Base-by-base conservation (phyloP, 2,888 invertebrate genomes). In the Cheilosia scutellata region DNA sequence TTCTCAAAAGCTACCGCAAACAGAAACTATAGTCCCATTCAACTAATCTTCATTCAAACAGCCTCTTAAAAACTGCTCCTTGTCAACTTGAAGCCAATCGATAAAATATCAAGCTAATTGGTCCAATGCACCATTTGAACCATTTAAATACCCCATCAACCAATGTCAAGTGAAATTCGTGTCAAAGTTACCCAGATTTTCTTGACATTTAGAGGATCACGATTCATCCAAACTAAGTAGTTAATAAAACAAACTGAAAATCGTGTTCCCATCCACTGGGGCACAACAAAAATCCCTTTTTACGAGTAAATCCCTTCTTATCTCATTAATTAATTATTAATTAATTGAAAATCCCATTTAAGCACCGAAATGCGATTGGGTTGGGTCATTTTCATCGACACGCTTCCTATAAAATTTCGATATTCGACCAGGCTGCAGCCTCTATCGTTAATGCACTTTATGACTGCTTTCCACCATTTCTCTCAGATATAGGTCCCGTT, bases 281-380 rank as follows among this genome's bases (percentile, higher is more conserved):
- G 42, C 65, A 76, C 55, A 57, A 51, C 13, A 51, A 72, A 31
- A 74, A 70, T 68, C 31, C 68, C 83, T 75, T 63, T 83, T 37
- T 37, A 11, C 11, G 37, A 37, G 37, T 51, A 83, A 74, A 27
- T 31, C 74, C 37, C 58, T 71, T 51, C 27, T 80, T 84, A 80
- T 84, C 80, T 60, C 53, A 53, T 63, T 84, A 84, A 84, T 84
- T 84, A 79, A 79, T 84, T 70, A 80, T 60, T 71, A 80, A 84
- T 84, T 84, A 84, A 84, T 84, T 84, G 66, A 75, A 75, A 84
- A 53, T 63, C 83, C 44, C 79, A 79, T 84, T 65, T 70, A 70
- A 80, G 75, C 66, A 70, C 75, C 80, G 42, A 42, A 60, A 49
- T 63, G 47, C 55, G 57, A 80, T 78, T 78, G 72, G 79, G 62